Conservation (phyloP, 2,113 vertebrate species). For the Uria aalge region DNA sequence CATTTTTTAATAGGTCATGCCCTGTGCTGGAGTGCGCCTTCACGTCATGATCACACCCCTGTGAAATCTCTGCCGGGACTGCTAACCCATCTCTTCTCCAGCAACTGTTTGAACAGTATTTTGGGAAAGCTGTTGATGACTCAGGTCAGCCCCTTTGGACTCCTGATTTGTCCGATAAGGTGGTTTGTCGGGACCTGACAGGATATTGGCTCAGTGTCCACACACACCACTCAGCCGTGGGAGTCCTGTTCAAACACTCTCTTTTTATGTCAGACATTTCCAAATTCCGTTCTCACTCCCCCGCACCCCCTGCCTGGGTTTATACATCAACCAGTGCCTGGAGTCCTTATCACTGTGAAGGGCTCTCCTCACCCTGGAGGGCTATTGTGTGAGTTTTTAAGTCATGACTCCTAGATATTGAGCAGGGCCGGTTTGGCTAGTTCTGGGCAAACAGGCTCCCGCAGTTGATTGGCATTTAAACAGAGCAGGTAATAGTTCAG, state of each 20-base stretch:
- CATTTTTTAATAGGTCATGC: not conserved
- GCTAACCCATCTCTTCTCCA: not conserved
- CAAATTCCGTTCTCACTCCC: conserved; percentile 48
- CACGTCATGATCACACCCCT: not conserved
- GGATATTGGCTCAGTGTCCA: conserved; percentile 29
- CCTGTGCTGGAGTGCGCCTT: not conserved
- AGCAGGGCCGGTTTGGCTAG: conserved; percentile 61
- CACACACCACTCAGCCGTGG: not conserved
- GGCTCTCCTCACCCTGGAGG: conserved; percentile 55
- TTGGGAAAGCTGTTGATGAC: not conserved
- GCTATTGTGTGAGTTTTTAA: conserved; percentile 59
- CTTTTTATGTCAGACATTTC: conserved; percentile 56
- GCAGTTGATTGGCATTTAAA: conserved; percentile 46
- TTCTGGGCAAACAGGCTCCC: conserved; percentile 67
- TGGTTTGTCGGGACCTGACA: not conserved
- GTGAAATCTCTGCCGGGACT: not conserved
- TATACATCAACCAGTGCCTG: conserved; percentile 64
- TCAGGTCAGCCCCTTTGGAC: not conserved
- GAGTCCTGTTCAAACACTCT: conserved; percentile 56
- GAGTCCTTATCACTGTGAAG: conserved; percentile 50
- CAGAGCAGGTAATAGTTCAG: conserved; percentile 55
- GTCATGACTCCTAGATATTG: conserved; percentile 51
- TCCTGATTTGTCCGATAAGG: not conserved
- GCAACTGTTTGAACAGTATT: not conserved
- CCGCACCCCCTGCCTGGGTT: conserved; percentile 41